Base-by-base conservation (phyloP, 2,113 vertebrate genomes). In the Lota lota region DNA sequence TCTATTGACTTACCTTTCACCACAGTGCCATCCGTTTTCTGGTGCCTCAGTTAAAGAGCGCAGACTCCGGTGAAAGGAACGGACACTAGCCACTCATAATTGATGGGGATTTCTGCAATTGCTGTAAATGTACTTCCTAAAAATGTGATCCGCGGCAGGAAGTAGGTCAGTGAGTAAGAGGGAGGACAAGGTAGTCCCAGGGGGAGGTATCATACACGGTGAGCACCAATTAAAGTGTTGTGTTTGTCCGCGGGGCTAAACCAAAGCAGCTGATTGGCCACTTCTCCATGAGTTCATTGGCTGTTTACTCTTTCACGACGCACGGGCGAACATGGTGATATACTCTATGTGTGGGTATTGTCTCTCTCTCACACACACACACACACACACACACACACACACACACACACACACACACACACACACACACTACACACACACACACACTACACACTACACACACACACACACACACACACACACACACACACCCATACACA, bases 121-220 rank as follows among this genome's bases (percentile, higher is more conserved):
- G 77, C 76, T 82, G 81, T 73, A 53, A 81, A 67, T 82, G 75
- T 76, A 77, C 71, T 79, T 77, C 73, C 79, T 73, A 72, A 73
- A 81, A 70, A 76, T 81, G 76, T 78, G 70, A 83, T 80, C 77
- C 69, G 74, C 78, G 74, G 70, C 73, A 80, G 78, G 80, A 85
- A 85, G 77, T 80, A 66, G 74, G 77, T 72, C 61, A 40, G 54
- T 66, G 66, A 72, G 67, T 63, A 67, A 66, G 68, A 63, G 8
- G 69, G 1, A 76, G 69, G 77, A 74, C 6, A 61, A 69, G 69
- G 53, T 61, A 67, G 83, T 73, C 77, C 68, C 70, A 72, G n/a
- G 69, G 78, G 76, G 71, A 73, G 77, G 21, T n/a, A 74, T 73
- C 70, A 63, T 80, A 87, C 85, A 77, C 79, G 77, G 68, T 67